These are phyloP conservation scores for Spea bombifrons DNA, from an alignment of 2,113 vertebrate genomes.

Conservation along the genomic window DNA sequence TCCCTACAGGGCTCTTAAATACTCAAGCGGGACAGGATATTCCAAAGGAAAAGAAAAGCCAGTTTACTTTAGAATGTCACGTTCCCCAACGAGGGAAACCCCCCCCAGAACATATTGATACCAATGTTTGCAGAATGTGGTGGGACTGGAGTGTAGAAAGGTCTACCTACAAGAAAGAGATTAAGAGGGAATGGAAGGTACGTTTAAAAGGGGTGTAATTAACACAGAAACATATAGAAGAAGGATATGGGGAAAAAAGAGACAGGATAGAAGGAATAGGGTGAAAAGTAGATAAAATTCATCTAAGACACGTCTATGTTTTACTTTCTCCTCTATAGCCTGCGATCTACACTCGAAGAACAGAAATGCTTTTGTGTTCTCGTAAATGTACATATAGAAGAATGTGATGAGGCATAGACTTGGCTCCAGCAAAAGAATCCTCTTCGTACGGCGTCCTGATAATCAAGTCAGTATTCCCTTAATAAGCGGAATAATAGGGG, in stretches of 20 bases:
- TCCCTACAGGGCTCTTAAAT: no score
- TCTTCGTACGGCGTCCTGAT: constrained; percentile 81
- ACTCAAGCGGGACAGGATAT: no score
- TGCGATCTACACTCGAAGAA: not conserved
- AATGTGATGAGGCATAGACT: constrained; percentile 80
- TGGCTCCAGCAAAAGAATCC: constrained; percentile 72
- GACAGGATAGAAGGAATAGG: not conserved
- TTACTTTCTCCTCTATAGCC: constrained; percentile 2
- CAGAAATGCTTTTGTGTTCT: constrained; percentile 51
- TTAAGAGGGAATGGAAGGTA: not conserved
- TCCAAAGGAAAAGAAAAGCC: no score
- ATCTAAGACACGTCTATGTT: no score
- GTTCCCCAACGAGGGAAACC: no score
- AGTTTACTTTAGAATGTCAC: no score
- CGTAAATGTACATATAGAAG: constrained; percentile 55
- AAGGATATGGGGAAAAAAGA: not conserved
- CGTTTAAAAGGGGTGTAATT: not conserved
- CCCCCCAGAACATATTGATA: no score
- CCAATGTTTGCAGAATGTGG: not conserved
- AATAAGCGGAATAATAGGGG: constrained; percentile 99
- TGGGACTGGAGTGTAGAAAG: not conserved
- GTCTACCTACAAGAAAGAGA: not conserved
- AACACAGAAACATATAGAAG: not conserved
- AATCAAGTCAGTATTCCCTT: constrained; percentile 92
- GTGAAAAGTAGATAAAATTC: not conserved